Base-by-base conservation (phyloP, 1,140 invertebrate genomes). In the Lerema accius region DNA sequence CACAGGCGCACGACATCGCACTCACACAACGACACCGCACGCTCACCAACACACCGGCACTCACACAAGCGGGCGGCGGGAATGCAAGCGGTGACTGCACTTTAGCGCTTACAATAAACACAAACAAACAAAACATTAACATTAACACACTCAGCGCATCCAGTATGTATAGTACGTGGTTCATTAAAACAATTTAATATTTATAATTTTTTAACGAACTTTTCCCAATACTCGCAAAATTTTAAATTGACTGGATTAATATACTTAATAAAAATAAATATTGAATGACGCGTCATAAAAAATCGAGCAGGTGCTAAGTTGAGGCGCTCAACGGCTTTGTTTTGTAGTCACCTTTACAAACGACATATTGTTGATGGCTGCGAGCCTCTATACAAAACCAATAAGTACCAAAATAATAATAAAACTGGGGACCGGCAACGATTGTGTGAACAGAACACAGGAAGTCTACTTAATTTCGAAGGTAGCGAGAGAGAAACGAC, bases 51-150 rank as follows among this genome's bases (percentile, higher is more conserved):
- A 13, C 23, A 51, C 60, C 9, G 7, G 45, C 75, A 78, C 84
- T 75, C 80, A 86, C 82, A 87, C 81, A 58, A 67, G 40, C 72
- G 45, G 62, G 68, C 73, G 68, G 61, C 82, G 86, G 82, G 86
- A 90, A 89, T 90, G 88, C 88, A 89, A 77, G 86, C 88, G 88
- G 86, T 90, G 88, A 90, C 86, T 90, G 88, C 88, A 90, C 86
- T 90, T 86, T 82, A 84, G 74, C 82, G 85, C 76, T 80, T 85
- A 86, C 84, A 86, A 85, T 88, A 89, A 90, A 90, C 77, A 90
- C 83, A 90, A 87, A 90, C 80, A 90, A 89, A 88, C 84, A 88
- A 86, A 82, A 84, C 79, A 78, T 81, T 82, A 82, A 82, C 74
- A n/a, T n/a, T n/a, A n/a, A n/a, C n/a, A 79, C 70, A 82, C 72